These are phyloP conservation scores for Carcharodon carcharias DNA, from an alignment of 2,797 vertebrate genomes.

Conservation along the genomic window DNA sequence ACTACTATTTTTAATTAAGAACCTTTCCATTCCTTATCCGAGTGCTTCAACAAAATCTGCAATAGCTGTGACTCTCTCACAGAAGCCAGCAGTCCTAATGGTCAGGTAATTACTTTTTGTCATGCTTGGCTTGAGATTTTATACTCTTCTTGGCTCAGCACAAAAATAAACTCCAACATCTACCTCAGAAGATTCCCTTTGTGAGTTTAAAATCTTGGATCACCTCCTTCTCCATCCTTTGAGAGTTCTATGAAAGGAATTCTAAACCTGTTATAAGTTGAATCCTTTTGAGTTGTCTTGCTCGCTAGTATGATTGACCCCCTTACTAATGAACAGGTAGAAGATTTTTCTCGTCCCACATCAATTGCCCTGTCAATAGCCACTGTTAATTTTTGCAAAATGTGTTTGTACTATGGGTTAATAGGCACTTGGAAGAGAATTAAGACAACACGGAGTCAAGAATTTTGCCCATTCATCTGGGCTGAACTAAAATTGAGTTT, in stretches of 20 bases:
- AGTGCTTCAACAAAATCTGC: not conserved
- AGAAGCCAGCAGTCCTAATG: not conserved
- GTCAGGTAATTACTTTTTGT: constrained; percentile 2
- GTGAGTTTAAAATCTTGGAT: not conserved
- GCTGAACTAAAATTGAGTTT: not conserved
- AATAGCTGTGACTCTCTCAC: not conserved
- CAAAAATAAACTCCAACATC: not conserved
- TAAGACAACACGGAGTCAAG: not conserved
- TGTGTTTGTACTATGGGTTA: not conserved
- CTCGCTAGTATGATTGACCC: not conserved
- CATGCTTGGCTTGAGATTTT: not conserved
- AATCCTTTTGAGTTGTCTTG: not conserved
- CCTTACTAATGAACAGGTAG: not conserved
- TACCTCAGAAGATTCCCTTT: not conserved
- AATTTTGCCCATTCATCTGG: not conserved
- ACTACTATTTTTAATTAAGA: not conserved
- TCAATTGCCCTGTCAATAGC: not conserved
- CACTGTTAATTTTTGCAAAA: not conserved
- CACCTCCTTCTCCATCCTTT: not conserved
- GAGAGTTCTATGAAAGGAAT: not conserved
- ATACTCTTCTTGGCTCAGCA: not conserved
- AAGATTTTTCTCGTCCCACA: not conserved
- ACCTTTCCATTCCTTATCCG: not conserved
- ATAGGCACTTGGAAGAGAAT: not conserved
- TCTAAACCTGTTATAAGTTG: not conserved